Conservation (phyloP, 2,888 invertebrate species). For the Agelastica alni region DNA sequence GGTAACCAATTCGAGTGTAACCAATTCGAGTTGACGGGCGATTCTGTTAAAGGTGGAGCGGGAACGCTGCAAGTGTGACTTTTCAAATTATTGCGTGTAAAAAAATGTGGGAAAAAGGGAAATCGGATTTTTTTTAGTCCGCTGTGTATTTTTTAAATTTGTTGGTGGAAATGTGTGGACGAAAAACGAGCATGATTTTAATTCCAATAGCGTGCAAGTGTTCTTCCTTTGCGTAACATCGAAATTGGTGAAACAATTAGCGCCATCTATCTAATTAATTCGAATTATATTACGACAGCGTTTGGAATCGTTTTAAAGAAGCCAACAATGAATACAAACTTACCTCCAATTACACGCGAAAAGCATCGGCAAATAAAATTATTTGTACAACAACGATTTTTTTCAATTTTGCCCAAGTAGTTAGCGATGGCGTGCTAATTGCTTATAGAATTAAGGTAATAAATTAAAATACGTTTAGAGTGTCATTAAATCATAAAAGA, state of each 20-base stretch:
- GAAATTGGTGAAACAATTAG: constrained; percentile 23
- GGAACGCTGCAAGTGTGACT: too few relatives aligned
- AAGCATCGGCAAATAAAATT: constrained; percentile 6
- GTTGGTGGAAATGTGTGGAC: too few relatives aligned
- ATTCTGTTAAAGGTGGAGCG: too few relatives aligned
- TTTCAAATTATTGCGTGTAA: too few relatives aligned
- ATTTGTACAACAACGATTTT: neutral
- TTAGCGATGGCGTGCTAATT: neutral
- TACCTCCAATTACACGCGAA: constrained; percentile 13
- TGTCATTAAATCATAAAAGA: too few relatives aligned
- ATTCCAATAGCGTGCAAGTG: constrained; percentile 1
- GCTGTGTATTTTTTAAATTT: too few relatives aligned
- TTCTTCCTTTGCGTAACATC: constrained; percentile 18
- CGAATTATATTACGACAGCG: neutral
- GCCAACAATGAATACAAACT: neutral
- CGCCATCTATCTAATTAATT: constrained; percentile 29
- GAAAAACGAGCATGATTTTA: neutral
- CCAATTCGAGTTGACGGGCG: too few relatives aligned
- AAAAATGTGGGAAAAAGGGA: too few relatives aligned
- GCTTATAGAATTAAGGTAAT: neutral
- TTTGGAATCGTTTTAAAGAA: constrained; percentile 6
- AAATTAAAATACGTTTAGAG: too few relatives aligned
- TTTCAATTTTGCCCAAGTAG: neutral
- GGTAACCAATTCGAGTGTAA: too few relatives aligned
- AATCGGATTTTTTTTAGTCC: too few relatives aligned